phyloP scores from a whole-genome alignment of 2,888 invertebrate genomes.

The Muschampia plurimacula region DNA sequence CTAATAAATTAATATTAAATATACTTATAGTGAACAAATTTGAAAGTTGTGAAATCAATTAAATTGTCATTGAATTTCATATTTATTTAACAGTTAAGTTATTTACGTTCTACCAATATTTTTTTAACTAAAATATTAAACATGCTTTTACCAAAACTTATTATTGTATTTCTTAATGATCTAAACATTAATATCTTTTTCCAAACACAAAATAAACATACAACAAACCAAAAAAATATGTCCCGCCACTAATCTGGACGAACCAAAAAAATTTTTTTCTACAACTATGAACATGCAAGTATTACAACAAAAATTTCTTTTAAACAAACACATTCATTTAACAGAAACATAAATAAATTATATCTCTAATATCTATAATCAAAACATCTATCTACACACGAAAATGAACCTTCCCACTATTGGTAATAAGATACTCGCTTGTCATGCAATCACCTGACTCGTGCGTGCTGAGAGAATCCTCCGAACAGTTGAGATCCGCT shows the following conservation, averaged over 20 bases:
- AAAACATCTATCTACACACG: conserved; percentile 58
- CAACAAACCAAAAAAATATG: not conserved
- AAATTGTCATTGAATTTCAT: too few species aligned
- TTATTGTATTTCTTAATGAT: too few species aligned
- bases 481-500: conserved; percentile 93
- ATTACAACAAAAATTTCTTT: not conserved
- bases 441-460: conserved; percentile 90
- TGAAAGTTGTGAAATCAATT: too few species aligned
- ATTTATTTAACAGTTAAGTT: too few species aligned
- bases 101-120: too few species aligned
- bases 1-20: not conserved
- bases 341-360: not conserved
- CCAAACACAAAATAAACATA: not conserved
- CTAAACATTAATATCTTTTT: not conserved
- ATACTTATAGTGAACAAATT: not conserved
- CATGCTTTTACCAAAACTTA: not conserved
- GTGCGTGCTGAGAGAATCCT: conserved; percentile 92
- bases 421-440: conserved; percentile 52
- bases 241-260: not conserved
- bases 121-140: not conserved
- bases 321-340: conserved; percentile 4
- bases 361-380: conserved; percentile 14
- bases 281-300: not conserved
- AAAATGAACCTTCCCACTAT: conserved; percentile 53
- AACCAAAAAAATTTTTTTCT: not conserved